Base-by-base conservation (phyloP, 2,888 invertebrate genomes). In the Agrotis segetum region DNA sequence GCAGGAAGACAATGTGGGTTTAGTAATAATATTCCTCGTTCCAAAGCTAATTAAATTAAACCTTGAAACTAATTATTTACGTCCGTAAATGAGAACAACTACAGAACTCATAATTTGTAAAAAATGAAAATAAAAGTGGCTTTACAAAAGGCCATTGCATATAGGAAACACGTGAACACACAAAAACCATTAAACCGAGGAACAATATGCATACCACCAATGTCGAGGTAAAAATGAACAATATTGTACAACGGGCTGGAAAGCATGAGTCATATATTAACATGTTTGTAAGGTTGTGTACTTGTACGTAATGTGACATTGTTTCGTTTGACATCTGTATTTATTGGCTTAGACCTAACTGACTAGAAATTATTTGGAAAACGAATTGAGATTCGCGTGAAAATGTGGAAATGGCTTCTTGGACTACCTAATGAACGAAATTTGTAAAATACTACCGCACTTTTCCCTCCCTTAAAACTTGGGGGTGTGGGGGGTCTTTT, bases 181-280 rank as follows among this genome's bases (percentile, higher is more conserved):
- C 69, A 76, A 76, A 67, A 71, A 64, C 60, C 61, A 71, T 71
- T 69, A 82, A 77, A 82, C 61, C 52, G 64, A 64, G 67, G 64
- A 80, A 44, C 55, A 60, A 66, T 64, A 58, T 77, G 73, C 74
- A 75, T 67, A 67, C 69, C 67, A 69, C 60, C 73, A 71, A 72
- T 82, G 83, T 79, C 75, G 76, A 79, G 75, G 72, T 67, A 74
- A 77, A 73, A 67, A 70, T 74, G 56, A 71, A 69, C 71, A 72
- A 77, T 66, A 55, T 69, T 63, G 77, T 80, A 65, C 65, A 55
- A 47, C 53, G 50, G 50, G 19, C 62, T 72, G 72, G 74, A 84
- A 82, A 77, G 64, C 52, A 82, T 84, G 84, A 82, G 49, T 84
- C 84, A 82, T 66, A 59, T 68, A 68, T 75, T 73, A 69, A 13